phyloP scores from a whole-genome alignment of 2,797 vertebrate species.

The Betta splendens region DNA sequence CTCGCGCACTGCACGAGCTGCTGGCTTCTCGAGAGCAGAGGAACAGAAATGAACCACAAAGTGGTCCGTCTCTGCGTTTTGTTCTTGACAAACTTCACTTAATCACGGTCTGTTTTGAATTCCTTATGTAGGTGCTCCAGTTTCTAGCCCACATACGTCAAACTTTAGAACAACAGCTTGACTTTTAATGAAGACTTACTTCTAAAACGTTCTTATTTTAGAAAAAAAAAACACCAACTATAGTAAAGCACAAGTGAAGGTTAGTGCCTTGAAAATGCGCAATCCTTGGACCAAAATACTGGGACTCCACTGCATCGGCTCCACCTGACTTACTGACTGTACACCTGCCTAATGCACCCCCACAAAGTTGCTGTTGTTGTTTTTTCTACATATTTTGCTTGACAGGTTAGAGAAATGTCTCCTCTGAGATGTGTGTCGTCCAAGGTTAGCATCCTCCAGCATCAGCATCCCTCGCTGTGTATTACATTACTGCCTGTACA shows the following conservation, averaged over 20 bases:
- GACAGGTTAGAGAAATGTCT: not conserved
- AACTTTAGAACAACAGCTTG: conserved; percentile 6
- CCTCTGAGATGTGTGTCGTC: not conserved
- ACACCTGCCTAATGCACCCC: too few species aligned
- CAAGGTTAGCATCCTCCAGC: not conserved
- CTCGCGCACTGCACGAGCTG: not conserved
- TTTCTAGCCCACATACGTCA: conserved; percentile 61
- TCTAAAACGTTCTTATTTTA: not conserved
- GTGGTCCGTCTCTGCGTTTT: not conserved
- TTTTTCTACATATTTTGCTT: not conserved
- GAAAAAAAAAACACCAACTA: not conserved
- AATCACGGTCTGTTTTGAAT: conserved; percentile 7
- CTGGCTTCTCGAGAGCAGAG: not conserved
- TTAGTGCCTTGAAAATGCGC: not conserved
- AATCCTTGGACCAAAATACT: not conserved
- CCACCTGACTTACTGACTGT: not conserved
- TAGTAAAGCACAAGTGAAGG: not conserved
- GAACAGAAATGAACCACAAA: not conserved
- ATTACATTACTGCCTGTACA: not conserved
- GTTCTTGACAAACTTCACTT: conserved; percentile 1
- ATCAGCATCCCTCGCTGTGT: not conserved
- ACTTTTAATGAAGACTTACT: not conserved
- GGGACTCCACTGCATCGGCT: not conserved
- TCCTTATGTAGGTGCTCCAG: too few species aligned
- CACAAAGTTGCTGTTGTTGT: too few species aligned